Evolutionary conservation across 2,888 invertebrate species (phyloP).

Genomic region (Idaea aversata): DNA sequence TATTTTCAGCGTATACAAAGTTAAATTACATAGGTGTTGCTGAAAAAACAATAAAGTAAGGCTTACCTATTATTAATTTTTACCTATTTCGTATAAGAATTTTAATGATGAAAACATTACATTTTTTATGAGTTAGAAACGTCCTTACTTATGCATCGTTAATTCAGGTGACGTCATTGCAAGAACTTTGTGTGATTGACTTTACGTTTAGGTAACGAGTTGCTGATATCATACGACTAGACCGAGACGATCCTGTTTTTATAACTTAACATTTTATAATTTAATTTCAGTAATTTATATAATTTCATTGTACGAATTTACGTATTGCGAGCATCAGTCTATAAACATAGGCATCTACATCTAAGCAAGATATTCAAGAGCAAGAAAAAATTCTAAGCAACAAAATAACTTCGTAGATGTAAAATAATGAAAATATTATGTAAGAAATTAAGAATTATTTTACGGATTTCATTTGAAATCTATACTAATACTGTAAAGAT

Average conservation of each 20-base stretch:
- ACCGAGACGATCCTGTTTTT: no score
- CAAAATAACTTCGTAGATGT: no score
- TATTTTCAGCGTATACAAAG: background rate
- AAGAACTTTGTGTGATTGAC: constrained; percentile 32
- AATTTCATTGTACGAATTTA: background rate
- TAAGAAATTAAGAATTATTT: no score
- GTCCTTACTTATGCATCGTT: constrained; percentile 22
- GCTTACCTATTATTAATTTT: background rate
- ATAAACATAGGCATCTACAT: no score
- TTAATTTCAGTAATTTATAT: background rate
- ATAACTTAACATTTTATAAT: no score
- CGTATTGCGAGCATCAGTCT: background rate
- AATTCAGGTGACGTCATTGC: constrained; percentile 44
- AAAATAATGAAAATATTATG: no score
- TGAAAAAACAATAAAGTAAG: background rate
- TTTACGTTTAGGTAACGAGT: constrained; percentile 30
- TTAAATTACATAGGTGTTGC: background rate
- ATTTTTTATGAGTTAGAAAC: constrained; percentile 12
- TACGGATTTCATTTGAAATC: no score
- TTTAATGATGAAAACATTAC: background rate
- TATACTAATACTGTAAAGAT: no score
- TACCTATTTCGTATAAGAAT: background rate
- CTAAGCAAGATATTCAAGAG: no score
- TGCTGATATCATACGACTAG: constrained; percentile 10
- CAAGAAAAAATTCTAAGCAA: no score